Evolutionary conservation across 2,113 vertebrate species (phyloP).

Genomic region (Leptobrachium ailaonicum): DNA sequence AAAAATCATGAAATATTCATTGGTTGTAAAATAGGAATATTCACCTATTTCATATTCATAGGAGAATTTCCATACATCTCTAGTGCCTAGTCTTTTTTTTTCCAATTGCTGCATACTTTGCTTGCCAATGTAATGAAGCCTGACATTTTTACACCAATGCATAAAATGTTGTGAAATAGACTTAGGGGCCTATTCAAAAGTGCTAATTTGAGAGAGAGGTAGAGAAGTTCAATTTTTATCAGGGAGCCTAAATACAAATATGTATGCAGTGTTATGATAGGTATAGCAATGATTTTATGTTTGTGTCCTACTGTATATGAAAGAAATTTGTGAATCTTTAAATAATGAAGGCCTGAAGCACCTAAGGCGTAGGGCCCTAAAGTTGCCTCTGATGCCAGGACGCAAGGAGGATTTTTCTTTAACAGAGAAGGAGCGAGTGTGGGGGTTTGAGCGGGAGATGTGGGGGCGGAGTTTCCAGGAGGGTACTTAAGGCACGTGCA

Average conservation of each 20-base stretch:
- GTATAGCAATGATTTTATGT: not conserved
- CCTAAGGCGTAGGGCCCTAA: too few species aligned
- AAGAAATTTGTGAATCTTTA: not conserved
- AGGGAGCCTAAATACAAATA: constrained; percentile 2
- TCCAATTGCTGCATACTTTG: constrained; percentile 39
- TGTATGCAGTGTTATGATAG: not conserved
- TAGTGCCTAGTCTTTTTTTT: constrained; percentile 30
- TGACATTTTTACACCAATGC: constrained; percentile 42
- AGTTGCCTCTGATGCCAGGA: too few species aligned
- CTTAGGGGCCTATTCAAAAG: constrained; percentile 43
- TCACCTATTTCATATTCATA: constrained; percentile 47
- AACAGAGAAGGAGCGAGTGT: too few species aligned
- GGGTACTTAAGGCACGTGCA: too few species aligned
- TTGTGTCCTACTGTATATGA: not conserved
- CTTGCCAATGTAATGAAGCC: constrained; percentile 42
- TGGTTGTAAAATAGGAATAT: constrained; percentile 28
- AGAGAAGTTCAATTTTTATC: constrained; percentile 23
- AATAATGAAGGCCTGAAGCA: not conserved
- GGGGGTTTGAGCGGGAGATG: too few species aligned
- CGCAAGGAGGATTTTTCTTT: too few species aligned
- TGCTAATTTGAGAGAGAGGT: constrained; percentile 37
- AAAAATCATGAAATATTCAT: constrained; percentile 43
- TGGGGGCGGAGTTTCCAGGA: too few species aligned
- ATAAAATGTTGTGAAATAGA: constrained; percentile 45
- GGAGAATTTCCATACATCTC: constrained; percentile 46